Conservation (phyloP, 2,797 vertebrate genomes). For the Pitangus sulphuratus region DNA sequence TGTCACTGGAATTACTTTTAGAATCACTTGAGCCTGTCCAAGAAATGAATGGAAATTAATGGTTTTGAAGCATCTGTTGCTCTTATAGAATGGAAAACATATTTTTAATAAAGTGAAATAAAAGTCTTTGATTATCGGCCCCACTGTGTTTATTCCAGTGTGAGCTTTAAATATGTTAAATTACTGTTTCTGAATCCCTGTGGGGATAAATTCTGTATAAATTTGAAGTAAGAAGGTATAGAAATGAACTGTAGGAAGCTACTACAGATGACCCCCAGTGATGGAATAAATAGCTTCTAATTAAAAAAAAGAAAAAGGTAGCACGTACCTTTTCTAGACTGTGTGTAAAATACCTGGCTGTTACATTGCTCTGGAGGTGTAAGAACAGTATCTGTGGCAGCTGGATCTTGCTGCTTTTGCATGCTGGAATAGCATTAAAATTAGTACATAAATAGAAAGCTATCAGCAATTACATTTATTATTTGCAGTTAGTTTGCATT, state of each 20-base stretch:
- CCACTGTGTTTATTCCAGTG: background rate
- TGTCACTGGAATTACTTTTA: background rate
- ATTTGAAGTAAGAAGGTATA: background rate
- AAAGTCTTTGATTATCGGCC: background rate
- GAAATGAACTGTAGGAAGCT: background rate
- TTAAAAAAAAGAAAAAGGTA: background rate
- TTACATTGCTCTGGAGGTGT: background rate
- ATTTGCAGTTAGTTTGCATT: background rate
- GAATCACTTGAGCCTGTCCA: background rate
- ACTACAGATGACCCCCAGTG: background rate
- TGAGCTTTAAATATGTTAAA: background rate
- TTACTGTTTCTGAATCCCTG: background rate
- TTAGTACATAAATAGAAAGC: background rate
- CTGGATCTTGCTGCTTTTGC: constrained; percentile 20
- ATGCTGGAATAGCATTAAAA: background rate
- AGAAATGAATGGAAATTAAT: background rate
- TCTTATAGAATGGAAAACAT: background rate
- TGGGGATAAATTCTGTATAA: background rate
- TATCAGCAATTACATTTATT: background rate
- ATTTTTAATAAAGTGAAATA: background rate
- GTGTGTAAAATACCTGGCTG: background rate
- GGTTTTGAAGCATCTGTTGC: background rate
- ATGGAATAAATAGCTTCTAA: background rate
- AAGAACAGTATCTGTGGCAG: constrained; percentile 19
- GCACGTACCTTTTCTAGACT: background rate